Evolutionary conservation across 2,888 invertebrate species (phyloP).

Genomic region (Cephalotes varians): DNA sequence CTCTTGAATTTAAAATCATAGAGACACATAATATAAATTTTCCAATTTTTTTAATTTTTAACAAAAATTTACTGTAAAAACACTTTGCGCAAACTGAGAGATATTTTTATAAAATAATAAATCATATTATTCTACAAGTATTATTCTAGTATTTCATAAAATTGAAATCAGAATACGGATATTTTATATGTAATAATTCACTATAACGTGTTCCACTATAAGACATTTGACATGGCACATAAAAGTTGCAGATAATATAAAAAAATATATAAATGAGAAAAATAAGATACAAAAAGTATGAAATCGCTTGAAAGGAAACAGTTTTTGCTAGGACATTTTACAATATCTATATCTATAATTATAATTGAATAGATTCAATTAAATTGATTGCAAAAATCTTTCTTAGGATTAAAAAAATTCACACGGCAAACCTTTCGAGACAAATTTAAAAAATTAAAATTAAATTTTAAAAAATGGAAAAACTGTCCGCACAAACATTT

Average conservation of each 20-base stretch:
- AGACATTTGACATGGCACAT: neutral
- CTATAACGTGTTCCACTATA: neutral
- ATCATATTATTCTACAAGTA: neutral
- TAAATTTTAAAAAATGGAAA: neutral
- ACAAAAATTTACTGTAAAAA: neutral
- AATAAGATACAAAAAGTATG: neutral
- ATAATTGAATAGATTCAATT: neutral
- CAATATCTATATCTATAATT: no score
- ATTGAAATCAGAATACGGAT: slow-evolving; percentile 3
- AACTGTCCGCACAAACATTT: neutral
- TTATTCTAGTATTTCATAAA: neutral
- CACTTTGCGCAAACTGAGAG: neutral
- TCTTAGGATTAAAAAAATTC: neutral
- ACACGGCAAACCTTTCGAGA: neutral
- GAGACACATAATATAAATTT: neutral
- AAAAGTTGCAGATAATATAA: neutral
- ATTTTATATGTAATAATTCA: neutral
- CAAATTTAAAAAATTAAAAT: no score
- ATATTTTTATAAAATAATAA: neutral
- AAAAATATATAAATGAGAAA: no score
- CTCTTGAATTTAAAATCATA: neutral
- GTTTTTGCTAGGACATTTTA: neutral
- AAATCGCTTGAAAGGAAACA: neutral
- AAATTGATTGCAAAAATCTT: neutral
- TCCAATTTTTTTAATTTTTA: no score